Evolutionary conservation across 2,888 invertebrate species (phyloP), one percentile per base, ranked within the genome.

Genomic region (Orgyia antiqua): DNA sequence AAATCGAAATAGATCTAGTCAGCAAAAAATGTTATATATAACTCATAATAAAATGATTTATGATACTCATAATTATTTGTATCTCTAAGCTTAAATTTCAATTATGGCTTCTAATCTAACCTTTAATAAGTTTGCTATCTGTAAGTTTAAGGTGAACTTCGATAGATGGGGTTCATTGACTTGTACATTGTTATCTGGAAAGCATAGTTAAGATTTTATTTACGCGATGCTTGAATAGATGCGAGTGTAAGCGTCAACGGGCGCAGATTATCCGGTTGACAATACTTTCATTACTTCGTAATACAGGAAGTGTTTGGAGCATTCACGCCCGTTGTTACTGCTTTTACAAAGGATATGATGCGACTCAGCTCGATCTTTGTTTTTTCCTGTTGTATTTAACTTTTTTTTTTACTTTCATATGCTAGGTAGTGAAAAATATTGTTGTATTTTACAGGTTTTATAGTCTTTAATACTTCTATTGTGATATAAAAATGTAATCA

Each of bases 231-330:
- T 15, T 6, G 15, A 15, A 15, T 15, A 15, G 6, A 15, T 15
- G 15, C 15, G 15, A 15, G 19, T 8, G 3, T 18, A 10, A 18
- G 13, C 8, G 24, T 15, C 10, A 13, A 23, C 29, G 13, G n/a
- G 24, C 20, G 27, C 28, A 31, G 21, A 31, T 36, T 31, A 31
- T 21, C 28, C 36, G 36, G 21, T 31, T 28, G 24, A 28, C 25
- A 19, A 25, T 23, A 31, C 28, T 31, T 36, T 27, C 27, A 20
- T 27, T 18, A 30, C 19, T 27, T 10, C 27, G 20, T 19, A 24
- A 12, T 19, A 21, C 24, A 19, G 27, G 19, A 20, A 24, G 31
- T 24, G 27, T 20, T 11, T 24, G 3, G 10, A 27, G 15, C 12
- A 27, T 27, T 31, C 24, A 23, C 19, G 11, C 27, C 4, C 27